Conservation (phyloP, 2,888 invertebrate species). For the Hyles lineata region DNA sequence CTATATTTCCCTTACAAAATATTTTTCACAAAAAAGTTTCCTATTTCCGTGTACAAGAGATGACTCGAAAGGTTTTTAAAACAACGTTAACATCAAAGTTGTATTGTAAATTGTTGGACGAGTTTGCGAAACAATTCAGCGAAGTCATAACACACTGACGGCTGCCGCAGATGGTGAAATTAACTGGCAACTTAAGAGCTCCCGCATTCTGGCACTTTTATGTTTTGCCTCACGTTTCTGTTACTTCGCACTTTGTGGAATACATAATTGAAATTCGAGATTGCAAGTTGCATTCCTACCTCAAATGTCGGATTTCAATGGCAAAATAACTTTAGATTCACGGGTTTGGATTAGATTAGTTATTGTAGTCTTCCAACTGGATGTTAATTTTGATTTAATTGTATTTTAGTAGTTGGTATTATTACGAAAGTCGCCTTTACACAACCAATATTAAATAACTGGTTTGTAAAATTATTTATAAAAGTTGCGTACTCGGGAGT, state of each 20-base stretch:
- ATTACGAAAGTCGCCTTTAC: too few species aligned
- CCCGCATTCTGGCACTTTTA: neutral
- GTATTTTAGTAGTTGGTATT: too few species aligned
- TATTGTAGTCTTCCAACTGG: too few species aligned
- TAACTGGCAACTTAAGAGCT: neutral
- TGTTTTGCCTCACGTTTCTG: neutral
- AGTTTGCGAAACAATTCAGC: neutral
- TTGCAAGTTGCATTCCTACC: neutral
- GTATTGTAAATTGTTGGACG: neutral
- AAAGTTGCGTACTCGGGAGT: too few species aligned
- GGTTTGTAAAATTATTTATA: too few species aligned
- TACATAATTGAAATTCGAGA: neutral
- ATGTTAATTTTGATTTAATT: too few species aligned
- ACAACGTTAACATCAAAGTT: slow-evolving; percentile 9
- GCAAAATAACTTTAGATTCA: too few species aligned
- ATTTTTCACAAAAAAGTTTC: neutral
- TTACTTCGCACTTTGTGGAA: neutral
- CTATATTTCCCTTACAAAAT: too few species aligned
- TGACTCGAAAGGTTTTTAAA: slow-evolving; percentile 22
- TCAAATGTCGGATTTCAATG: neutral
- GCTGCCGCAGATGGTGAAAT: neutral
- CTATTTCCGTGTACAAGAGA: neutral
- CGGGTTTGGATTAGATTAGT: too few species aligned
- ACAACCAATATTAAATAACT: too few species aligned
- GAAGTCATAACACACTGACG: neutral